Conservation (phyloP, 92 coral and sea anemone species). For the Phenganax stokvisi region DNA sequence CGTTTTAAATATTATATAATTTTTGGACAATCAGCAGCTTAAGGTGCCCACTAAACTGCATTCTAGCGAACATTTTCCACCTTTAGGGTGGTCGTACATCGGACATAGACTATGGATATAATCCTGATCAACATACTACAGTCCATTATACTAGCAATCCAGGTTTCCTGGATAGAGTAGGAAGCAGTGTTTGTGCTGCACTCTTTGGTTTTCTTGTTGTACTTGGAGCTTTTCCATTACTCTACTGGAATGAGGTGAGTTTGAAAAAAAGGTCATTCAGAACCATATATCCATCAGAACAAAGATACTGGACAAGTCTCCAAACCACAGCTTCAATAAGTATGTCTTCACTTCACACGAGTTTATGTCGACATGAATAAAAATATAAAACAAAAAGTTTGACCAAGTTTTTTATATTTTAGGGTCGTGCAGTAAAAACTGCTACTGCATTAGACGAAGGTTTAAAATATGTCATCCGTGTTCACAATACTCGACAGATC, state of each 20-base stretch:
- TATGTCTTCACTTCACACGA: neutral
- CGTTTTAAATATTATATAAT: too few species aligned
- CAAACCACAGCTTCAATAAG: neutral
- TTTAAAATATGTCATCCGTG: conserved; percentile 60
- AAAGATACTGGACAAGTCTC: neutral
- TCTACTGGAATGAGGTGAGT: conserved; percentile 93
- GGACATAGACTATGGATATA: conserved; percentile 1
- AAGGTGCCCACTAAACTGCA: too few species aligned
- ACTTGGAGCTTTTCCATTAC: conserved; percentile 65
- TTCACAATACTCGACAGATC: conserved; percentile 54
- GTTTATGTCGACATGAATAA: neutral
- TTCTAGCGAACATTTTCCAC: neutral
- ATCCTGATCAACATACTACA: conserved; percentile 67
- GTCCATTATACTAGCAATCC: conserved; percentile 77
- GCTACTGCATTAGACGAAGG: conserved; percentile 89
- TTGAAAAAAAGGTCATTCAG: neutral
- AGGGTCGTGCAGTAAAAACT: conserved; percentile 98
- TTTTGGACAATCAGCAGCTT: too few species aligned
- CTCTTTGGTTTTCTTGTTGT: conserved; percentile 75
- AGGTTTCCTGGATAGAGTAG: conserved; percentile 61
- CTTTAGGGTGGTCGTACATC: neutral
- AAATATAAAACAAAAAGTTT: neutral
- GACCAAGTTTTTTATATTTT: neutral
- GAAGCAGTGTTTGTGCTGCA: conserved; percentile 70
- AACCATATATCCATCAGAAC: too few species aligned